These are phyloP conservation scores for Propithecus coquereli DNA, from an alignment of 2,113 vertebrate genomes.

Conservation along the genomic window DNA sequence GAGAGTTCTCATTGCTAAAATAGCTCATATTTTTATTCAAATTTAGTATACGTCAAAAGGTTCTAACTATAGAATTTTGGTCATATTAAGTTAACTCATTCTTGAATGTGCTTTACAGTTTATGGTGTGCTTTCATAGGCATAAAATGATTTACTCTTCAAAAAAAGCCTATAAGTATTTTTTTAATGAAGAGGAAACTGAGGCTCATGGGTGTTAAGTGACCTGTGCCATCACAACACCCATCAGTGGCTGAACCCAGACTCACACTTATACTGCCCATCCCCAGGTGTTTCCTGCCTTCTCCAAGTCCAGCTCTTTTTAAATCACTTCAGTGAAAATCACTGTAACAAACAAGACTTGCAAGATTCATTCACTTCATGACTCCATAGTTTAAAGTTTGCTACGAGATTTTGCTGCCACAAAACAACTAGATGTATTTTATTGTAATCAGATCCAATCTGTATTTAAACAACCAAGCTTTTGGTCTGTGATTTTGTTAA, in stretches of 20 bases:
- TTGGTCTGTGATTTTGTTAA: not conserved
- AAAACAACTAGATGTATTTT: not conserved
- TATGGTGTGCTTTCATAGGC: not conserved
- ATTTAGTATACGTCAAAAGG: not conserved
- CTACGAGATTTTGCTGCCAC: not conserved
- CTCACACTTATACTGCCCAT: not conserved
- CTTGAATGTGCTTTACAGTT: not conserved
- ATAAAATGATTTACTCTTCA: not conserved
- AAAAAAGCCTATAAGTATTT: not conserved
- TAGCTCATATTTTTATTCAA: slow-evolving; percentile 32
- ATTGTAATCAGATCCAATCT: not conserved
- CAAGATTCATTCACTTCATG: not conserved
- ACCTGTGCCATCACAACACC: not conserved
- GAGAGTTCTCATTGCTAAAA: not conserved
- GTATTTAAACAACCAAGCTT: not conserved
- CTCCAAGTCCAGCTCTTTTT: not conserved
- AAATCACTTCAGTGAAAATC: not conserved
- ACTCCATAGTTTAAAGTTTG: not conserved
- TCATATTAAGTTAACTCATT: not conserved
- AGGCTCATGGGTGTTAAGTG: not conserved
- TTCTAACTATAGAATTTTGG: slow-evolving; percentile 12
- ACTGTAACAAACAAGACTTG: not conserved
- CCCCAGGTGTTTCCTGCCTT: not conserved
- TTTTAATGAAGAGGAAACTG: not conserved
- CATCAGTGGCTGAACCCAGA: not conserved